These are phyloP conservation scores for Netelia fuscicornis DNA, from an alignment of 2,888 invertebrate species.

Conservation along the genomic window DNA sequence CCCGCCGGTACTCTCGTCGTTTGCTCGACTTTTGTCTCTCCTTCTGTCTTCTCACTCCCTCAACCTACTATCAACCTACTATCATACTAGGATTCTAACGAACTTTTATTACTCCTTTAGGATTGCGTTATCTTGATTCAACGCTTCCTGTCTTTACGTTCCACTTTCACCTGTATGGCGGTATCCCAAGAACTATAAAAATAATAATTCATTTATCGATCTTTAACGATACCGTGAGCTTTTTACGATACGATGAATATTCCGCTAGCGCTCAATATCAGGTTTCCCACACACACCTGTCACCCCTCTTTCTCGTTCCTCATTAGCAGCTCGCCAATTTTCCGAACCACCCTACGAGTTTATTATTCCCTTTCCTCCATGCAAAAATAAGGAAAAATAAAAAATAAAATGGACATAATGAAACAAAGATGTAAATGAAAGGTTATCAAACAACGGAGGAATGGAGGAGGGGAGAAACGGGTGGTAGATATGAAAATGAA, in stretches of 20 bases:
- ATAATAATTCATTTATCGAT: too few relatives aligned
- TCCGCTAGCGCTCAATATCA: too few relatives aligned
- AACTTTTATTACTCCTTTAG: neutral
- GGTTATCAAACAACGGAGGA: conserved; percentile 3
- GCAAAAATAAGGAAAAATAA: neutral
- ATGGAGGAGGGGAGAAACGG: neutral
- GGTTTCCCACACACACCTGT: neutral
- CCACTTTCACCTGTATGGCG: too few relatives aligned
- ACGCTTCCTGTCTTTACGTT: neutral
- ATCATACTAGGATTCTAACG: conserved; percentile 4
- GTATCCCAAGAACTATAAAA: too few relatives aligned
- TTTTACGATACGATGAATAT: too few relatives aligned
- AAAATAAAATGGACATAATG: conserved; percentile 7
- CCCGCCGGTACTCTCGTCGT: conserved; percentile 4
- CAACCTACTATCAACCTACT: too few relatives aligned
- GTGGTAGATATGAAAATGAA: conserved; percentile 8
- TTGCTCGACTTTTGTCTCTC: neutral
- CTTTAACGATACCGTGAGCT: too few relatives aligned
- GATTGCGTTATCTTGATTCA: neutral
- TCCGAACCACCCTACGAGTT: neutral
- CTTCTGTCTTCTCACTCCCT: neutral
- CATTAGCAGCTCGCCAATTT: conserved; percentile 5
- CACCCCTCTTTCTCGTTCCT: neutral
- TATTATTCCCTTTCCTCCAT: conserved; percentile 13
- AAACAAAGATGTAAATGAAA: neutral